Conservation (phyloP, 2,888 invertebrate species). For the Pandemis heparana region DNA sequence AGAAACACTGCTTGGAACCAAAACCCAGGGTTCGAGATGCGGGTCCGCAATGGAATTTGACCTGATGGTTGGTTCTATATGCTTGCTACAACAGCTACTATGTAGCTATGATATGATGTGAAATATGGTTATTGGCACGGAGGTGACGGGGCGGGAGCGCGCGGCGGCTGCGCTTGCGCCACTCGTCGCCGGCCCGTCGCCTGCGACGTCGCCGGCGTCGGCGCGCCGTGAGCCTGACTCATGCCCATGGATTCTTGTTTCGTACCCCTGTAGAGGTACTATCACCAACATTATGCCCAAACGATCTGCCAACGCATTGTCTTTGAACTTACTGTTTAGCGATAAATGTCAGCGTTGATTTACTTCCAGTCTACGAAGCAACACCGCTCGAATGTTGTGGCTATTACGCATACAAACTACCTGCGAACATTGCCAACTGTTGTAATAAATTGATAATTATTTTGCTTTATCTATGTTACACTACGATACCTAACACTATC, state of each 20-base stretch:
- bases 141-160: slow-evolving; percentile 34
- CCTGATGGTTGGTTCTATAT: not conserved
- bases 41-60: not conserved
- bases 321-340: slow-evolving; percentile 78
- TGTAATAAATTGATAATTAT: slow-evolving; percentile 6
- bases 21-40: not conserved
- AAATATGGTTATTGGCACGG: slow-evolving; percentile 43
- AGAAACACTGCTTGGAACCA: not conserved
- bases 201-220: slow-evolving; percentile 58
- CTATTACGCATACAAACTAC: slow-evolving; percentile 38
- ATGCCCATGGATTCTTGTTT: slow-evolving; percentile 77
- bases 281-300: slow-evolving; percentile 77
- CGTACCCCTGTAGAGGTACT: slow-evolving; percentile 61
- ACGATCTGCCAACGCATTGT: slow-evolving; percentile 83
- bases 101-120: slow-evolving; percentile 25
- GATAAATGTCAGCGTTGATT: slow-evolving; percentile 77
- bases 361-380: slow-evolving; percentile 57
- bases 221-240: slow-evolving; percentile 70
- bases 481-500: not conserved
- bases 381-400: slow-evolving; percentile 44
- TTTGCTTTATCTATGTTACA: slow-evolving; percentile 2
- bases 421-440: slow-evolving; percentile 28
- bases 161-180: slow-evolving; percentile 42
- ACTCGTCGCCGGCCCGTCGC: slow-evolving; percentile 52
- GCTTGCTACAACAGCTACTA: slow-evolving; percentile 7